Conservation (phyloP, 1,140 invertebrate species). For the Diachasmimorpha longicaudata region DNA sequence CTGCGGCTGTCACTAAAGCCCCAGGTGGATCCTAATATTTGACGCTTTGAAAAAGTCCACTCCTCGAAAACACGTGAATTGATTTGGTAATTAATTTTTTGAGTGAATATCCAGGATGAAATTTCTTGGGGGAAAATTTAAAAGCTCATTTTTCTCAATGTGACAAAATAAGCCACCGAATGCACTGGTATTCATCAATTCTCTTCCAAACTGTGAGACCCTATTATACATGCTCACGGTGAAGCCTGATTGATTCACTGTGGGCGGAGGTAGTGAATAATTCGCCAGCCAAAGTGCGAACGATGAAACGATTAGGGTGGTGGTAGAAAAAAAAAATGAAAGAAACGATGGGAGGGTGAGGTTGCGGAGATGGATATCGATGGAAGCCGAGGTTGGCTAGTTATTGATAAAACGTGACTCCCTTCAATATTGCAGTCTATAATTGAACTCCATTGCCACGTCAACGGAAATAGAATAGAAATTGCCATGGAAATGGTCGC, state of each 20-base stretch:
- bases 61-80: no score
- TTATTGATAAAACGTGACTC: constrained; percentile 55
- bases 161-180: no score
- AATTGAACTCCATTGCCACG: constrained; percentile 55
- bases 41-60: no score
- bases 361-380: neutral
- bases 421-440: constrained; percentile 54
- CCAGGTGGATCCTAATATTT: no score
- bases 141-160: no score
- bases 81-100: no score
- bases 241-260: neutral
- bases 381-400: constrained; percentile 26
- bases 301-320: neutral
- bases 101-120: no score
- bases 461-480: constrained; percentile 58
- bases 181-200: no score
- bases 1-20: no score
- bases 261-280: neutral
- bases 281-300: neutral
- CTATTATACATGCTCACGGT: no score
- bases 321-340: neutral
- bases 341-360: neutral
- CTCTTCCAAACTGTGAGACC: no score
- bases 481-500: constrained; percentile 48
- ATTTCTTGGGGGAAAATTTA: no score